Percentiles rank a stretch among this genome's conserved stretches.
phyloP scores from a whole-genome alignment of 2,888 invertebrate genomes.

The Sympetrum striolatum region DNA sequence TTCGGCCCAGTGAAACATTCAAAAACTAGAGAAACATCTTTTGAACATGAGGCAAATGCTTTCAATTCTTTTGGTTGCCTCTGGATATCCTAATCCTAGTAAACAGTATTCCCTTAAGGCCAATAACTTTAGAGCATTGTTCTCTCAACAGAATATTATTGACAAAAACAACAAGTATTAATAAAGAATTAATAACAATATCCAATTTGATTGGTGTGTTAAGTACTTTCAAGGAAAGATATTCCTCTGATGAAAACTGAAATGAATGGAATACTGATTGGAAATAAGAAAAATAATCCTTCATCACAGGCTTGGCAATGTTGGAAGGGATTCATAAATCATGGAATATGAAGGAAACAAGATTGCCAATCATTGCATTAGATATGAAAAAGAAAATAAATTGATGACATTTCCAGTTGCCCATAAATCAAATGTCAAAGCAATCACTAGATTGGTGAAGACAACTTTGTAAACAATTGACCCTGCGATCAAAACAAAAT shows the following conservation, averaged over 20 bases:
- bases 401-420: neutral
- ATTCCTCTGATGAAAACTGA: neutral
- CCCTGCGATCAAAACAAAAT: too few relatives aligned
- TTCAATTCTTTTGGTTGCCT: neutral
- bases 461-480: too few relatives aligned
- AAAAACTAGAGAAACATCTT: neutral
- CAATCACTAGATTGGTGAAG: too few relatives aligned
- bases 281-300: neutral
- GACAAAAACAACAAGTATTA: neutral
- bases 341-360: neutral
- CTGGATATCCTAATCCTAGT: neutral
- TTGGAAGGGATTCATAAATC: slow-evolving; percentile 18
- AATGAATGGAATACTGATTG: neutral
- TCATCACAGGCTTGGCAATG: slow-evolving; percentile 40
- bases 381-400: neutral
- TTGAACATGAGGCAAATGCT: neutral
- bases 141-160: neutral
- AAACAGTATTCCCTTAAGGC: neutral
- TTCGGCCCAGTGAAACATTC: neutral
- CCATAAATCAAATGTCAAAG: too few relatives aligned
- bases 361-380: neutral
- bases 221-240: neutral
- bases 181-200: neutral
- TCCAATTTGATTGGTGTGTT: neutral
- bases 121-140: neutral